Evolutionary conservation across 2,113 vertebrate genomes (phyloP).

Genomic region (Xyliphius kryptos): DNA sequence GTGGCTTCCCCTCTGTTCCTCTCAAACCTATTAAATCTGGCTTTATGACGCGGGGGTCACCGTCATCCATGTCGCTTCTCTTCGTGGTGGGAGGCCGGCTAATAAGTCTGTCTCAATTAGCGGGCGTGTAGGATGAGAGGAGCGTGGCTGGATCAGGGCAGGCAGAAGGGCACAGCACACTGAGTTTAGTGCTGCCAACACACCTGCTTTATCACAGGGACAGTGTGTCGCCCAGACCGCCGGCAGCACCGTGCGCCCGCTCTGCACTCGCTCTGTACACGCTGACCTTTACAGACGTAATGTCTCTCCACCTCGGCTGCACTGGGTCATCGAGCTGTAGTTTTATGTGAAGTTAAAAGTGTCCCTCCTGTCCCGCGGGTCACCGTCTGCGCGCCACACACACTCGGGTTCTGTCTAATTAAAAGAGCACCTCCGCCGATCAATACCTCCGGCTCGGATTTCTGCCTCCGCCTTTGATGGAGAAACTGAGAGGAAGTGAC

Average conservation of each 20-base stretch:
- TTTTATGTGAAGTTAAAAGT: constrained; percentile 14
- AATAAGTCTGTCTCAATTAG: constrained; percentile 37
- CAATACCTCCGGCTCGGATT: constrained; percentile 11
- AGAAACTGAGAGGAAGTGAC: not conserved
- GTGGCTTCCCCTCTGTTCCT: not conserved
- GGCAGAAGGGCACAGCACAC: constrained; percentile 11
- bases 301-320: constrained; percentile 11
- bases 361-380: constrained; percentile 3
- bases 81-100: constrained; percentile 35
- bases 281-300: constrained; percentile 32
- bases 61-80: constrained; percentile 7
- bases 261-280: constrained; percentile 11
- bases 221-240: not conserved
- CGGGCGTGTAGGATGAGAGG: constrained; percentile 4
- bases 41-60: not conserved
- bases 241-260: constrained; percentile 8
- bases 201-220: constrained; percentile 2
- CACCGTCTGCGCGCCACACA: constrained; percentile 1
- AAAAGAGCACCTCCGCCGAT: constrained; percentile 16
- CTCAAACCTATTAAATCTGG: not conserved
- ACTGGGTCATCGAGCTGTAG: constrained; percentile 19
- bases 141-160: not conserved
- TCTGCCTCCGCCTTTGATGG: not conserved
- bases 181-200: not conserved
- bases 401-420: constrained; percentile 13